Percentiles rank a stretch among this genome's conserved stretches.
phyloP scores from a whole-genome alignment of 2,888 invertebrate genomes.

The Andrena chrysosceles region DNA sequence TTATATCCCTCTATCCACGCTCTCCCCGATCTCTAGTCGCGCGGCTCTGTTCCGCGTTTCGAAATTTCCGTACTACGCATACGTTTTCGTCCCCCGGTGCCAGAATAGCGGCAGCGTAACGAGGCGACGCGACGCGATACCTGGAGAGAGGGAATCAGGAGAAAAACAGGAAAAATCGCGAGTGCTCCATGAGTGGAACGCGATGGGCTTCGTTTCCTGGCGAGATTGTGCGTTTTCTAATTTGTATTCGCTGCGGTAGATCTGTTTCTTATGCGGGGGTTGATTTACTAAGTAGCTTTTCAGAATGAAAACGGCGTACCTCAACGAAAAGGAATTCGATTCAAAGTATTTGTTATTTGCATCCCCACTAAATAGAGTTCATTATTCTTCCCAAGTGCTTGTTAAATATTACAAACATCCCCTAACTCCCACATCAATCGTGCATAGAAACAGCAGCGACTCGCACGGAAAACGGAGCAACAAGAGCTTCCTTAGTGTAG shows the following conservation, averaged over 20 bases:
- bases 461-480: not conserved
- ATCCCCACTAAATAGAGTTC: too few species aligned
- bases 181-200: not conserved
- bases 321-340: too few species aligned
- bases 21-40: not conserved
- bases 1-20: conserved; percentile 7
- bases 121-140: conserved; percentile 10
- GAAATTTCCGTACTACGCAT: conserved; percentile 41
- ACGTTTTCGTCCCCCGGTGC: conserved; percentile 23
- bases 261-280: not conserved
- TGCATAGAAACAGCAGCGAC: not conserved
- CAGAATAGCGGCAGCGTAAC: conserved; percentile 5
- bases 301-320: too few species aligned
- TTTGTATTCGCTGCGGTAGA: not conserved
- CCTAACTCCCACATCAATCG: not conserved
- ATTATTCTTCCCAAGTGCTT: too few species aligned
- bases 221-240: too few species aligned
- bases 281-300: too few species aligned
- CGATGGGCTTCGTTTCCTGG: not conserved
- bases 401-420: not conserved
- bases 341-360: too few species aligned
- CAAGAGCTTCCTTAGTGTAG: not conserved
- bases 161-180: not conserved
- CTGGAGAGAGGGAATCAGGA: not conserved
- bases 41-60: conserved; percentile 24